These are phyloP conservation scores for Rhyacichthys aspro DNA, from an alignment of 2,797 vertebrate genomes.

Conservation along the genomic window DNA sequence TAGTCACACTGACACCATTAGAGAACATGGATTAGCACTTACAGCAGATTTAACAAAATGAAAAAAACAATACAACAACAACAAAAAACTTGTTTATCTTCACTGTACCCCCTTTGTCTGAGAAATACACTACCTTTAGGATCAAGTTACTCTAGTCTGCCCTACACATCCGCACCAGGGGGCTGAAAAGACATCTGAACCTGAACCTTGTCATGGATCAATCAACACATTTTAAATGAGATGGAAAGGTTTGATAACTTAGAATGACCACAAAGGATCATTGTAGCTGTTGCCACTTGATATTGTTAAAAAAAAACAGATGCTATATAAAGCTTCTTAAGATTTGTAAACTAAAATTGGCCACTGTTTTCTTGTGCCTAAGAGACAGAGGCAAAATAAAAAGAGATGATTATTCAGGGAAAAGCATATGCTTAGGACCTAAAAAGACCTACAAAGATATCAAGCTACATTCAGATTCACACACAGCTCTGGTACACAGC, in stretches of 20 bases:
- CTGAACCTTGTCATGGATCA: slow-evolving; percentile 40
- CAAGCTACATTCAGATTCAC: slow-evolving; percentile 75
- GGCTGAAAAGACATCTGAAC: slow-evolving; percentile 43
- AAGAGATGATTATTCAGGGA: background rate
- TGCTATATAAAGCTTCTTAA: background rate
- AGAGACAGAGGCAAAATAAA: slow-evolving; percentile 34
- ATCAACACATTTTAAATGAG: slow-evolving; percentile 41
- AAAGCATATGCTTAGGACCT: slow-evolving; percentile 28
- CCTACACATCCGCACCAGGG: slow-evolving; percentile 13
- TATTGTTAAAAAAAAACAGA: slow-evolving; percentile 12
- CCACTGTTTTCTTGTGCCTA: slow-evolving; percentile 33
- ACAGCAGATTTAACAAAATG: background rate
- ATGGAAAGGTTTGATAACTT: slow-evolving; percentile 37
- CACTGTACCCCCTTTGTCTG: slow-evolving; percentile 20
- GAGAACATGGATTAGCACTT: background rate
- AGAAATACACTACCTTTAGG: slow-evolving; percentile 23
- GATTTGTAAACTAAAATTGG: slow-evolving; percentile 6
- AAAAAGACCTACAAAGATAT: slow-evolving; percentile 41
- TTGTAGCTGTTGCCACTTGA: slow-evolving; percentile 26
- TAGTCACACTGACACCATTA: background rate
- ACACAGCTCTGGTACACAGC: slow-evolving; percentile 36
- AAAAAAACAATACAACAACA: background rate
- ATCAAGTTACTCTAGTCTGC: slow-evolving; percentile 40
- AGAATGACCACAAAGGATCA: slow-evolving; percentile 40
- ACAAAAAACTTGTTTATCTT: slow-evolving; percentile 18